Base-by-base conservation (phyloP, 2,113 vertebrate genomes). In the Clarias magur region DNA sequence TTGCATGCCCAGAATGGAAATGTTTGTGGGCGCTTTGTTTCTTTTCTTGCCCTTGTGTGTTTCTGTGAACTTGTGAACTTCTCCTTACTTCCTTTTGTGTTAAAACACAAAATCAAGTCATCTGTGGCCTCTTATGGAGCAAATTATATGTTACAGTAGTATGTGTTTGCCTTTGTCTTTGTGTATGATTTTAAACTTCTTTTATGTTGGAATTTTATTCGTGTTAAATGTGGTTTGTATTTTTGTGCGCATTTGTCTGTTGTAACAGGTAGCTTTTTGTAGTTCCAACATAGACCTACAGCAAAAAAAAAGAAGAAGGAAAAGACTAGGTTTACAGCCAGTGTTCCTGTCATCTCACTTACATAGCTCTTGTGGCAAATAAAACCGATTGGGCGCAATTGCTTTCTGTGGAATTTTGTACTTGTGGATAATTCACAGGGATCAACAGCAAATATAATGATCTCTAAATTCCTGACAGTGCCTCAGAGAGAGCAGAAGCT, bases 1-100 rank as follows among this genome's bases (percentile, higher is more conserved):
- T 96, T 96, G 98, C 98, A 99, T 99, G 98, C 95, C 90, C 95
- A 88, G 88, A 91, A 91, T 89, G 63, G 19, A 86, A 91, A 93
- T 91, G 85, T 90, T 84, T 94, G 91, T 93, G 93, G 93, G 93
- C 91, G 86, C 92, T 62, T 80, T 84, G 84, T 80, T 63, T 72
- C 87, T 88, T 92, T 91, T 59, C 92, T 93, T 90, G 93, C 93
- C 92, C 95, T 95, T 92, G 88, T 93, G 90, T 91, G 72, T 91
- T 89, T 91, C 4, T 88, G 94, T 94, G 91, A 93, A 17, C 90
- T 93, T 91, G 63, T 94, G 92, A 93, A 15, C 91, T 93, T 92
- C 68, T 59, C 48, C 42, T 63, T 48, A 62, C 57, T 38, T 60
- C 56, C 90, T 89, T 93, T 88, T 90, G 89, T 59, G 70, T 88